Base-by-base conservation (phyloP, 2,113 vertebrate species). In the Fregetta grallaria region DNA sequence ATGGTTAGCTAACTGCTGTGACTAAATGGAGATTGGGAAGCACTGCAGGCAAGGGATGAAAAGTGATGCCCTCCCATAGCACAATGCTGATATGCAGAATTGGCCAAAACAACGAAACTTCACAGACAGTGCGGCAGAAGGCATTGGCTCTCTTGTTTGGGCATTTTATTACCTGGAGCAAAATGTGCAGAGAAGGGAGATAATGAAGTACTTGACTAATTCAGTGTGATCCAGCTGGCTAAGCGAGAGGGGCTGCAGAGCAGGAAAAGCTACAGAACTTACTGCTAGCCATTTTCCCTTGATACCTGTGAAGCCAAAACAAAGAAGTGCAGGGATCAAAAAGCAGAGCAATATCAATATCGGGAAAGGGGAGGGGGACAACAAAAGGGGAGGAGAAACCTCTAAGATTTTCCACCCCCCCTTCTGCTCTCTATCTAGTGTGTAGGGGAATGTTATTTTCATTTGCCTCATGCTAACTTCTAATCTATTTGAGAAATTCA, bases 171-270 rank as follows among this genome's bases (percentile, higher is more conserved):
- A 99, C 99, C 99, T 99, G 98, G 96, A 99, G 99, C 98, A 97
- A 99, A 98, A 98, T 97, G 98, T 98, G 97, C 97, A 98, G 98
- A 98, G 98, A 98, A 97, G 98, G 97, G 95, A 98, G 98, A 99
- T 99, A 99, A 99, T 98, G 98, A 99, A 99, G 98, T 97, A 98
- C 98, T 97, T 96, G 98, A 97, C 99, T 99, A 98, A 99, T 99
- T 99, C 99, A 98, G 98, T 98, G 98, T 97, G 98, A 98, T 99
- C 98, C 99, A 99, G 99, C 99, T 99, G 99, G 98, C 98, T 98
- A 98, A 98, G 99, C 99, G 98, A 98, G 98, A 99, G 99, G 99
- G 98, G 97, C 98, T 98, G 97, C 96, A 84, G 97, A 98, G 96
- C 96, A 97, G 97, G 73, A 90, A 97, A 97, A 98, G 97, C 97